Conservation (phyloP, 2,113 vertebrate genomes). For the Agapornis roseicollis region DNA sequence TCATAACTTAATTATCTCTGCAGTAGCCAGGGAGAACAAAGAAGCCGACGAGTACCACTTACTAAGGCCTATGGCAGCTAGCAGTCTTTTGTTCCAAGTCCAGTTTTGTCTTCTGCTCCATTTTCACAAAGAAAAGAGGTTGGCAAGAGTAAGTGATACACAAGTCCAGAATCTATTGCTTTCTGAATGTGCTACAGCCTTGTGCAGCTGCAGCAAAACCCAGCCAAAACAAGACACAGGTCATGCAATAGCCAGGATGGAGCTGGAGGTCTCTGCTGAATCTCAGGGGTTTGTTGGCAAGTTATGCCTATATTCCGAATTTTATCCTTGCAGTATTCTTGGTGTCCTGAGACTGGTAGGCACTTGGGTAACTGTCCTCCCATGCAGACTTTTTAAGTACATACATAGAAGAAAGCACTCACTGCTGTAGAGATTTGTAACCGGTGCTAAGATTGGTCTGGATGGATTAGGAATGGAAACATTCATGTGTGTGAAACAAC, state of each 20-base stretch:
- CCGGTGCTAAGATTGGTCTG: not conserved
- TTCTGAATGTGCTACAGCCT: slow-evolving; percentile 9
- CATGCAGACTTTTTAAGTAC: not conserved
- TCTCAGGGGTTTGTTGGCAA: not conserved
- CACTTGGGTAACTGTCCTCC: not conserved
- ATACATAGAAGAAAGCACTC: not conserved
- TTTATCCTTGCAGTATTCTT: not conserved
- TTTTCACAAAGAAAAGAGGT: slow-evolving; percentile 22
- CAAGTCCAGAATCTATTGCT: slow-evolving; percentile 7
- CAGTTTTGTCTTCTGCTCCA: slow-evolving; percentile 4
- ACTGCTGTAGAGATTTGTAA: not conserved
- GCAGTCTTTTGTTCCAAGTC: slow-evolving; percentile 6
- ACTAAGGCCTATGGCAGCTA: not conserved
- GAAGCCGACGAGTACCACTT: not conserved
- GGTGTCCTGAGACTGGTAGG: not conserved
- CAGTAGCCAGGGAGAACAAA: slow-evolving; percentile 29
- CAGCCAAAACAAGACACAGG: slow-evolving; percentile 27
- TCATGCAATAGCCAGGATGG: not conserved
- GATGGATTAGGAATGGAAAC: not conserved
- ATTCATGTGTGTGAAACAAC: not conserved
- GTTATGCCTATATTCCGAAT: not conserved
- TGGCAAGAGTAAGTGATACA: not conserved
- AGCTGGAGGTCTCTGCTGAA: not conserved
- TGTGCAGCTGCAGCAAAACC: not conserved
- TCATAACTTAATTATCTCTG: slow-evolving; percentile 28